Evolutionary conservation across 1,140 invertebrate species (phyloP).

Genomic region (Zaprionus ornatus): DNA sequence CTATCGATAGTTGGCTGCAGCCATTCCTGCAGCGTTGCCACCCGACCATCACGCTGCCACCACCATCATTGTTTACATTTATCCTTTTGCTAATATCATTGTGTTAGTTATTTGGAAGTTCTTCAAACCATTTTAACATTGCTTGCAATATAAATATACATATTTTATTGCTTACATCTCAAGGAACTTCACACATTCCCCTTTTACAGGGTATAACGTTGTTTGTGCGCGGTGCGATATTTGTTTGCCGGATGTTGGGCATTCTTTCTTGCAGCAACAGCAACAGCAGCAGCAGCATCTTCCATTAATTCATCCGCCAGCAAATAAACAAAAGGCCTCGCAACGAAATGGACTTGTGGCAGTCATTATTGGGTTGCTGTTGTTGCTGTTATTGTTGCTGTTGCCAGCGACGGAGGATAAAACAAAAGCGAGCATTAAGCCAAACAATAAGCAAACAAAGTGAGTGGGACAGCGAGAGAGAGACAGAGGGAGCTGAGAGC

Average conservation of each 20-base stretch:
- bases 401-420: conserved; percentile 30
- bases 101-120: too few species aligned
- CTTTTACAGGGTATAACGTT: conserved; percentile 5
- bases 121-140: too few species aligned
- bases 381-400: conserved; percentile 48
- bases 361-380: conserved; percentile 72
- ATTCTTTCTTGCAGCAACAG: conserved; percentile 47
- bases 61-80: too few species aligned
- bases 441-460: conserved; percentile 36
- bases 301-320: conserved; percentile 72
- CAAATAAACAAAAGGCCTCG: conserved; percentile 68
- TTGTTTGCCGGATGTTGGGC: conserved; percentile 12
- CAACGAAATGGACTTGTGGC: conserved; percentile 65
- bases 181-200: too few species aligned
- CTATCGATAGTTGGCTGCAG: too few species aligned
- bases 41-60: too few species aligned
- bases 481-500: not conserved
- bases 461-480: not conserved
- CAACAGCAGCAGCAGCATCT: conserved; percentile 20
- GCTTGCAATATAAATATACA: too few species aligned
- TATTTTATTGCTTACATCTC: too few species aligned
- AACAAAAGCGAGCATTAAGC: conserved; percentile 61
- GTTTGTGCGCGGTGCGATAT: conserved; percentile 1
- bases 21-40: too few species aligned
- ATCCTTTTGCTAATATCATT: too few species aligned